Percentiles rank a stretch among this genome's conserved stretches.
Evolutionary conservation across 2,888 invertebrate genomes (phyloP).

Genomic region (Steromphala cineraria): DNA sequence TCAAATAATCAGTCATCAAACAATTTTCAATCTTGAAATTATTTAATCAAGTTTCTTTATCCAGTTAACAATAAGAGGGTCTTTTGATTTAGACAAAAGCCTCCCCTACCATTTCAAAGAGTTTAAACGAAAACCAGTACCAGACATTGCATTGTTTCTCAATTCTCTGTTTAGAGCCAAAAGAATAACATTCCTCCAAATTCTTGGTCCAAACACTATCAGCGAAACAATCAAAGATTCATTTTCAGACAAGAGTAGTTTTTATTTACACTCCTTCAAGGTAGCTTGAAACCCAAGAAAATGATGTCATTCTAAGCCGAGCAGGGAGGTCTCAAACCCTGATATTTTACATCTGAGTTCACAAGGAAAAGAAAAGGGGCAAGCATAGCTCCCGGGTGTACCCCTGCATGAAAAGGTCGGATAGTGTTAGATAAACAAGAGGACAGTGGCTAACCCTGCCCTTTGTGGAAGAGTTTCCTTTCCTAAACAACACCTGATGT

Average conservation of each 20-base stretch:
- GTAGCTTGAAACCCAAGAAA: not conserved
- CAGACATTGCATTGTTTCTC: not conserved
- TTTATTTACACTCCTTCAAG: slow-evolving; percentile 2
- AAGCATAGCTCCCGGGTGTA: not conserved
- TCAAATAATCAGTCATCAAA: too few species aligned
- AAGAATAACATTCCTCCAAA: not conserved
- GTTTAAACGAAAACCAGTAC: not conserved
- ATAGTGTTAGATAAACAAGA: not conserved
- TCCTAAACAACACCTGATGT: not conserved
- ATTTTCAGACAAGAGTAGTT: not conserved
- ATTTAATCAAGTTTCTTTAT: too few species aligned
- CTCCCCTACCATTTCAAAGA: not conserved
- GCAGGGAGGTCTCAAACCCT: not conserved
- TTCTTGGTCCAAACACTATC: not conserved
- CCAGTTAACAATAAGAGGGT: not conserved
- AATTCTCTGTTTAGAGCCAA: not conserved
- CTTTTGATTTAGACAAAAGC: not conserved
- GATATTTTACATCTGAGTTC: not conserved
- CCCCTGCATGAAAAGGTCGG: not conserved
- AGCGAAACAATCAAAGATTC: slow-evolving; percentile 1
- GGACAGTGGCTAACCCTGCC: not conserved
- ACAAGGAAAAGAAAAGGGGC: not conserved
- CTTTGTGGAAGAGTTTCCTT: not conserved
- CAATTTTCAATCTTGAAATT: too few species aligned
- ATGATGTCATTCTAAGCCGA: not conserved